These are phyloP conservation scores for Dilophus febrilis DNA, from an alignment of 2,888 invertebrate species.

Conservation along the genomic window DNA sequence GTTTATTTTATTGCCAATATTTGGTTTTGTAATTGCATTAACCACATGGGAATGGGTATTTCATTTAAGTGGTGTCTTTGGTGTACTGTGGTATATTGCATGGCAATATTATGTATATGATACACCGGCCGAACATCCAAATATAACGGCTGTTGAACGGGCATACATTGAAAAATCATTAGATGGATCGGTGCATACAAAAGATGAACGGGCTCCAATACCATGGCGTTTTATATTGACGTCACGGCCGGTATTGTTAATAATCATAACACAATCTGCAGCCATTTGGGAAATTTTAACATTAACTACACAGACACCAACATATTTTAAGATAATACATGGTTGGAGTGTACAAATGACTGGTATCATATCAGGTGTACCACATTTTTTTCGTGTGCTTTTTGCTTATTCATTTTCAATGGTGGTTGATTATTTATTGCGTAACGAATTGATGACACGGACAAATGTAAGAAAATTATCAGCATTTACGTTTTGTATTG, in stretches of 20 bases:
- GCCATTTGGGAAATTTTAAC: conserved; percentile 43
- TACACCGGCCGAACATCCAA: conserved; percentile 38
- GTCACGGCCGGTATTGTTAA: conserved; percentile 37
- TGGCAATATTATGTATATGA: conserved; percentile 41
- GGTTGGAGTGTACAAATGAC: conserved; percentile 35
- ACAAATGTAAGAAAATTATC: conserved; percentile 39
- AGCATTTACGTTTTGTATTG: conserved; percentile 33
- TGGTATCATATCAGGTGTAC: conserved; percentile 36
- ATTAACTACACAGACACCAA: conserved; percentile 41
- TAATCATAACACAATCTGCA: conserved; percentile 37
- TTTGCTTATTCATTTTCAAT: conserved; percentile 33
- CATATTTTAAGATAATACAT: conserved; percentile 42
- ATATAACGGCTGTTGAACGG: conserved; percentile 35
- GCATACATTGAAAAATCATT: conserved; percentile 33
- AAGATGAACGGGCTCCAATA: conserved; percentile 26
- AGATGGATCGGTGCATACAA: conserved; percentile 19
- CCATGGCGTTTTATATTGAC: conserved; percentile 38
- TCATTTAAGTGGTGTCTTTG: conserved; percentile 36
- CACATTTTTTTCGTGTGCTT: conserved; percentile 33
- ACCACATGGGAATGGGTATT: conserved; percentile 49
- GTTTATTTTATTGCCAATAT: conserved; percentile 41
- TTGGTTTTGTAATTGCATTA: conserved; percentile 37
- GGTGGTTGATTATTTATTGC: conserved; percentile 34
- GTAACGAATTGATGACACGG: conserved; percentile 31
- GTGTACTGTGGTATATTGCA: conserved; percentile 38